Percentiles rank a stretch among this genome's conserved stretches.
phyloP scores from a whole-genome alignment of 2,888 invertebrate genomes.

The Kryphioiulus occultus region DNA sequence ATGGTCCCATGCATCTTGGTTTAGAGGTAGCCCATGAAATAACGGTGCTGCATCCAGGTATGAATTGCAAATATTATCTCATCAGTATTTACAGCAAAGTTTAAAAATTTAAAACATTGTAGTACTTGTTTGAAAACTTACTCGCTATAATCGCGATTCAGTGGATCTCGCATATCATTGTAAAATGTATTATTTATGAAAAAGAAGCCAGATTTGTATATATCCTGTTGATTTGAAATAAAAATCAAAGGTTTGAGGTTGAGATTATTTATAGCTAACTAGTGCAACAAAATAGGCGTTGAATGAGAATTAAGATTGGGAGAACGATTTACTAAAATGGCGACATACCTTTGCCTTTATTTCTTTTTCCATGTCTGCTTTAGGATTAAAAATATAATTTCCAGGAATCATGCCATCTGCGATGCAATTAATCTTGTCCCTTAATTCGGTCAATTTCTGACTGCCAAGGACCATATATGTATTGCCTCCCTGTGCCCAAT shows the following conservation, averaged over 20 bases:
- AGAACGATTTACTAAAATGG: no score
- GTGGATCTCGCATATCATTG: slow-evolving; percentile 72
- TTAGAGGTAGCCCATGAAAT: neutral
- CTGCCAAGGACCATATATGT: slow-evolving; percentile 70
- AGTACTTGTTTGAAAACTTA: slow-evolving; percentile 55
- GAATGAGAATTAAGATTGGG: neutral
- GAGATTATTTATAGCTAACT: neutral
- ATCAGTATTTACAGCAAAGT: neutral
- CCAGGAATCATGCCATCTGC: slow-evolving; percentile 69
- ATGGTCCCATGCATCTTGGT: slow-evolving; percentile 64
- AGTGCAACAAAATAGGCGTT: neutral
- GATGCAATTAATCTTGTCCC: slow-evolving; percentile 77
- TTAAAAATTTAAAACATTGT: neutral
- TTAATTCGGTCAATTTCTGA: slow-evolving; percentile 74
- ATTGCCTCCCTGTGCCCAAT: slow-evolving; percentile 49
- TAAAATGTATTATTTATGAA: slow-evolving; percentile 82
- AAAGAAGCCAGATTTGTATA: slow-evolving; percentile 76
- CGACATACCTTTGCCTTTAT: slow-evolving; percentile 59
- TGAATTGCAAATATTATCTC: neutral
- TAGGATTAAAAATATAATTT: slow-evolving; percentile 63
- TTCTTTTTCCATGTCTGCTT: slow-evolving; percentile 54
- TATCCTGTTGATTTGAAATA: slow-evolving; percentile 63
- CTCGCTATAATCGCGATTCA: slow-evolving; percentile 73
- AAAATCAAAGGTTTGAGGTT: neutral
- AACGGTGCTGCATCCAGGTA: neutral